These are phyloP conservation scores for Hippocampus abdominalis DNA, from an alignment of 2,113 vertebrate genomes.

Conservation along the genomic window DNA sequence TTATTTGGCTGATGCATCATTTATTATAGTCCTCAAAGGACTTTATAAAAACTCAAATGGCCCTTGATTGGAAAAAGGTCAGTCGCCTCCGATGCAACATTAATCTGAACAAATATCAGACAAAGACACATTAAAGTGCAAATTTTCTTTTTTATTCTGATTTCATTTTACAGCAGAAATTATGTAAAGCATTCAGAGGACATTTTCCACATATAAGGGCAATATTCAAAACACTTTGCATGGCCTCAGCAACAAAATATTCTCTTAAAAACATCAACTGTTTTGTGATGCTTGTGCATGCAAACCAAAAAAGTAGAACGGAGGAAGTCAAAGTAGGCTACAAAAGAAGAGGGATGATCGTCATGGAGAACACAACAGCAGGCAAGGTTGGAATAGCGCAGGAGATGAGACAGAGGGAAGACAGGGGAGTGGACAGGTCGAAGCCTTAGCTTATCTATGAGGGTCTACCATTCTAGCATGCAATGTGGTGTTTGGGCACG, in stretches of 20 bases:
- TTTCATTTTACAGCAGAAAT: constrained; percentile 99
- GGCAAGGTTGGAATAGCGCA: constrained; percentile 63
- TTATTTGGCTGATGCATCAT: not conserved
- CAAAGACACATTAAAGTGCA: constrained; percentile 62
- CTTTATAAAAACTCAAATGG: not conserved
- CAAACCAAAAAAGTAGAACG: constrained; percentile 84
- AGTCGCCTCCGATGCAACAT: not conserved
- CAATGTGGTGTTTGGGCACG: constrained; percentile 92
- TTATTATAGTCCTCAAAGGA: not conserved
- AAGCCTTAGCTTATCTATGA: constrained; percentile 64
- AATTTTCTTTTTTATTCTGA: constrained; percentile 82
- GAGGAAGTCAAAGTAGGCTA: constrained; percentile 89
- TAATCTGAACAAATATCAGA: constrained; percentile 16
- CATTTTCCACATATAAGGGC: constrained; percentile 99
- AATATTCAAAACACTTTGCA: constrained; percentile 99
- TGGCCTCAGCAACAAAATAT: constrained; percentile 99
- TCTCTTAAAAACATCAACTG: constrained; percentile 96
- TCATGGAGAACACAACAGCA: constrained; percentile 69
- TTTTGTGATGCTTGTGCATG: constrained; percentile 99
- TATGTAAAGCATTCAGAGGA: constrained; percentile 99
- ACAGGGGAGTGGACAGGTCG: constrained; percentile 61
- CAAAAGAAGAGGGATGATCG: constrained; percentile 72
- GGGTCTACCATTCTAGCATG: constrained; percentile 90
- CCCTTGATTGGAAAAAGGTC: not conserved
- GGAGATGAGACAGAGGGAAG: constrained; percentile 55